Evolutionary conservation across 2,113 vertebrate genomes (phyloP).

Genomic region (Sigmodon hispidus): DNA sequence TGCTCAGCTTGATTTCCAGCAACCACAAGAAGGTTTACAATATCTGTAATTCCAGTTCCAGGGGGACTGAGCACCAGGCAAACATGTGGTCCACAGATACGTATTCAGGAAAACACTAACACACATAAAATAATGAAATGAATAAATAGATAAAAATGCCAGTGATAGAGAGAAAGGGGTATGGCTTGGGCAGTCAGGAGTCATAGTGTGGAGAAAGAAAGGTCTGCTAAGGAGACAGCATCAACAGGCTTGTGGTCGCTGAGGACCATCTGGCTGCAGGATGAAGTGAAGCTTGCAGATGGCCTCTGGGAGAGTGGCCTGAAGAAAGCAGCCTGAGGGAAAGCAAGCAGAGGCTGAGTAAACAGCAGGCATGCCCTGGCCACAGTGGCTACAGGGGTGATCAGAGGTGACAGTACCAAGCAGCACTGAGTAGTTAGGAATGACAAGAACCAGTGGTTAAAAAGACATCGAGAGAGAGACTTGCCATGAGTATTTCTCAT

Average conservation of each 20-base stretch:
- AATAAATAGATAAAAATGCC: neutral
- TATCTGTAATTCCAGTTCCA: neutral
- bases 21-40: neutral
- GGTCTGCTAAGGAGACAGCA: rapidly evolving
- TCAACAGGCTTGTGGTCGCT: rapidly evolving
- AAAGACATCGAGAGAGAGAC: no score
- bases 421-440: neutral
- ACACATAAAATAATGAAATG: neutral
- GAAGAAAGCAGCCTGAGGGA: neutral
- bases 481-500: neutral
- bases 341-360: neutral
- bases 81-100: neutral
- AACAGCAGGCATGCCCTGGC: rapidly evolving
- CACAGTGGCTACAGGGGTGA: neutral
- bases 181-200: neutral
- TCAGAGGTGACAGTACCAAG: neutral
- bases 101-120: neutral
- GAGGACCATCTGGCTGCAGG: neutral
- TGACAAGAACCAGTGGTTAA: neutral
- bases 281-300: no score
- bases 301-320: neutral
- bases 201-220: neutral
- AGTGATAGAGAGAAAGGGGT: neutral
- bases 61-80: neutral
- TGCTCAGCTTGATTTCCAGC: neutral